Evolutionary conservation across 1,140 invertebrate species (phyloP).

Genomic region (Caerostris extrusa): DNA sequence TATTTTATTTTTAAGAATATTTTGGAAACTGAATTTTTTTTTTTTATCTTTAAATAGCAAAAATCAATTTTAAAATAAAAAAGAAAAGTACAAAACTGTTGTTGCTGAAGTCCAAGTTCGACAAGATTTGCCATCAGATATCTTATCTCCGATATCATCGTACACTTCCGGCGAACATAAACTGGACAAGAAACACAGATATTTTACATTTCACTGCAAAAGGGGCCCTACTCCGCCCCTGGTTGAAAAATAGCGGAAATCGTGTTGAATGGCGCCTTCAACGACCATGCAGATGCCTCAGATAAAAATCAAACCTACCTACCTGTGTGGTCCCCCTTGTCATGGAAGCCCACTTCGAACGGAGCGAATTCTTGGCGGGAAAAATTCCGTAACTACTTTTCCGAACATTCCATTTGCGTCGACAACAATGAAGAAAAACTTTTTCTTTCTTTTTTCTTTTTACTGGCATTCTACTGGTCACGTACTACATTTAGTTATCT

Average conservation of each 20-base stretch:
- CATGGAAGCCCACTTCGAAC: slow-evolving; percentile 2
- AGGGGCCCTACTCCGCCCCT: background rate
- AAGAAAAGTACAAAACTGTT: too few species aligned
- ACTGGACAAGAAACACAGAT: background rate
- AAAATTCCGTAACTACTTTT: slow-evolving; percentile 3
- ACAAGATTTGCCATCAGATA: background rate
- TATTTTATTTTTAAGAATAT: too few species aligned
- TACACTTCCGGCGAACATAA: background rate
- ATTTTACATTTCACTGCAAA: background rate
- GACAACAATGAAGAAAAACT: background rate
- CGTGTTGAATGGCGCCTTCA: background rate
- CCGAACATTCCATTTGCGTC: slow-evolving; percentile 15
- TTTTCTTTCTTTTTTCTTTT: background rate
- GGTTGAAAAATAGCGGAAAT: slow-evolving; percentile 33
- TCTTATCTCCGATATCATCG: background rate
- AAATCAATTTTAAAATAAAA: too few species aligned
- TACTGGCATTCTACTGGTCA: background rate
- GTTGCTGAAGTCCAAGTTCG: too few species aligned
- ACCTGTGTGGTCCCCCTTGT: slow-evolving; percentile 20
- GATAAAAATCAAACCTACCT: slow-evolving; percentile 8
- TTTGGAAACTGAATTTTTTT: too few species aligned
- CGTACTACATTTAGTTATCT: background rate
- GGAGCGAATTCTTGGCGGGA: background rate
- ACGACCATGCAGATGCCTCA: background rate
- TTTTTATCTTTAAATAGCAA: too few species aligned